Base-by-base conservation (phyloP, 2,888 invertebrate species). In the Bombylius discolor region DNA sequence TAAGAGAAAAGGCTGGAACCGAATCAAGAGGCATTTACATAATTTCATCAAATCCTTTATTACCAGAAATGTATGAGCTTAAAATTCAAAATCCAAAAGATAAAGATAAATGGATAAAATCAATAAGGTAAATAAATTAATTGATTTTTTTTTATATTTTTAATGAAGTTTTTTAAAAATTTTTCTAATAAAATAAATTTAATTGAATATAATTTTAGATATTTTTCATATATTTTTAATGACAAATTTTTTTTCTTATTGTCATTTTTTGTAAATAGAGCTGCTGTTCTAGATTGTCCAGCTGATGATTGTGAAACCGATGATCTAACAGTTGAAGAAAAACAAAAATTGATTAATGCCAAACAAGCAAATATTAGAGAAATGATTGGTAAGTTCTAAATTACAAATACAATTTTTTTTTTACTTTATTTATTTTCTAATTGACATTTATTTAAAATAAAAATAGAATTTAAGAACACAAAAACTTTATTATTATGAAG, bases 21-120 rank as follows among this genome's bases (percentile, higher is more conserved):
- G 90, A 91, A 67, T 85, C 86, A 4, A 79, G 89, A 5, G 91
- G 93, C 1, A 84, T 97, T 66, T 96, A 95, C 76, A 81, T 97
- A 55, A 94, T 97, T 65, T 91, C 90, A 62, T 91, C 92, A 63
- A 92, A 92, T 67, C 90, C 92, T 6, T 81, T 84, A 5, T 89
- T 89, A 68, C 95, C 95, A 0, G 96, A 96, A 77, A 96, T 97
- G 95, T 96, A 95, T 70, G 96, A 96, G 70, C 77, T 97, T 53
- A 84, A 94, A 68, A 83, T 85, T 34, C 89, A 90, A 66, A 82
- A 88, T 61, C 92, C 92, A 39, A 90, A 91, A 71, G 93, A 95
- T 66, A 89, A 92, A 68, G 87, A 87, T 66, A 77, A 81, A 12
- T 96, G 96, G 96, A 91, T 95, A 69, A 85, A 87, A 66, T 83